Base-by-base conservation (phyloP, 2,113 vertebrate genomes). In the Toxostoma redivivum region DNA sequence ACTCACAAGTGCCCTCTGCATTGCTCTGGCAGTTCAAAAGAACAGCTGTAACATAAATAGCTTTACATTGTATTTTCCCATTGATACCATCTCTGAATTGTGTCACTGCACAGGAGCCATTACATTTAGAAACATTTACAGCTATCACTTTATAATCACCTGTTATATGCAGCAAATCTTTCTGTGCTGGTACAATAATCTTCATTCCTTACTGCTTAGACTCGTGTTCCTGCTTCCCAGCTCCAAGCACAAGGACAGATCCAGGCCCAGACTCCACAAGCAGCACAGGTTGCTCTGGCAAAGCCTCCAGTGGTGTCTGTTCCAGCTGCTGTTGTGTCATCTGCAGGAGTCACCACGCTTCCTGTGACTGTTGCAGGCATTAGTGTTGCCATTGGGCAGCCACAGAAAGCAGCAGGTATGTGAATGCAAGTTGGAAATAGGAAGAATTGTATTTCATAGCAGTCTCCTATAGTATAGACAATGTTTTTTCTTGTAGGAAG, bases 221-320 rank as follows among this genome's bases (percentile, higher is more conserved):
- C 97, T 85, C 97, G 97, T 94, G 97, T 98, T 92, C 95, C 97
- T 95, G 97, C 95, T 98, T 98, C 98, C 37, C 98, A 99, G 91
- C 97, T 99, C n/a, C 97, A 98, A 93, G 96, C 98, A 37, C 98
- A 98, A 93, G 98, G 98, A 38, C 97, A 98, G 95, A 98, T 99
- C 76, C 98, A 98, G 89, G 96, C 97, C 40, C 98, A 98, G 83
- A 92, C 98, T 20, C 98, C 98, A 2, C 98, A 98, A 86, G 98
- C 98, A 8, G 98, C 98, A 15, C 99, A 99, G 86, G 98, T 99
- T 88, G 98, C 99, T 76, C 96, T 99, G 94, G 98, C 99, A 44
- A 99, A 99, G 88, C 98, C 99, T 70, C 98, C 99, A 0, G 98
- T 99, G 73, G 98, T 99, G 66, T 99, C 99, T 15, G 98, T 99